Evolutionary conservation across 1,140 invertebrate species (phyloP).

Genomic region (Zaprionus davidi): DNA sequence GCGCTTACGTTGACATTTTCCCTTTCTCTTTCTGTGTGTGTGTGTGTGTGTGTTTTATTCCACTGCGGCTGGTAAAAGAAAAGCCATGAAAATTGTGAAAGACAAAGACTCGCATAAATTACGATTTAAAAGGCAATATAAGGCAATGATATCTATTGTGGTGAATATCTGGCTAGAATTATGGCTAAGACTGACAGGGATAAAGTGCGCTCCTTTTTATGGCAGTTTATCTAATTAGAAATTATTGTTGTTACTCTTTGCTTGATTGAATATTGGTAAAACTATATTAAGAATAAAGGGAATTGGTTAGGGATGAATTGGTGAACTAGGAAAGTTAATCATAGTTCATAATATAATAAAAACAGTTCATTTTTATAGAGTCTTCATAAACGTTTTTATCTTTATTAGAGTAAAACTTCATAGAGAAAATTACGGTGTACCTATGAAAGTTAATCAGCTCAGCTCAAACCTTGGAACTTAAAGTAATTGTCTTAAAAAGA

Average conservation of each 20-base stretch:
- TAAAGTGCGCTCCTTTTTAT: constrained; percentile 1
- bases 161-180: not conserved
- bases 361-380: not conserved
- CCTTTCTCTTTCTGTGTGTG: not conserved
- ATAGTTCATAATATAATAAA: too few relatives aligned
- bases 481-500: too few relatives aligned
- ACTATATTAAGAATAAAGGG: not conserved
- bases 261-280: not conserved
- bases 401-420: not conserved
- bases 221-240: constrained; percentile 1
- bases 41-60: not conserved
- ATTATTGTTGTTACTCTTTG: not conserved
- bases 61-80: not conserved
- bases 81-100: constrained; percentile 8
- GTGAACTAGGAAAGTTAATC: too few relatives aligned
- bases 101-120: constrained; percentile 25
- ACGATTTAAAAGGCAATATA: constrained; percentile 6
- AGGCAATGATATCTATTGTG: constrained; percentile 4
- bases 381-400: not conserved
- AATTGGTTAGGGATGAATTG: too few relatives aligned
- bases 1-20: constrained; percentile 35
- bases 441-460: too few relatives aligned
- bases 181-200: not conserved
- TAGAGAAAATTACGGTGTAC: not conserved
- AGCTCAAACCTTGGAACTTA: too few relatives aligned